Conservation (phyloP, 2,888 invertebrate species). For the Eumerus sabulonum region DNA sequence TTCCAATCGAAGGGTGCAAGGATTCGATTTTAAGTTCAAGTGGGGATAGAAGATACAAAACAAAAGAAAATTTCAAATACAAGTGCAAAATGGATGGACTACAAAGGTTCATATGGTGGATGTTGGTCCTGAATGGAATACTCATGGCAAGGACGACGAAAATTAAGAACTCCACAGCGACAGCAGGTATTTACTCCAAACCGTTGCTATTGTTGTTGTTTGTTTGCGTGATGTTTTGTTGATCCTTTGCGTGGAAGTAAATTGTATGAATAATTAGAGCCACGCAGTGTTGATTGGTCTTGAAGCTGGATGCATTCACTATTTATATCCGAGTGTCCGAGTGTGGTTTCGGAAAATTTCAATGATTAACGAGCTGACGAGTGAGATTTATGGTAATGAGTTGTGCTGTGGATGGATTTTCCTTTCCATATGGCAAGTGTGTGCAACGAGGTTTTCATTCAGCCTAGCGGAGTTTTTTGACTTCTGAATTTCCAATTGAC, state of each 20-base stretch:
- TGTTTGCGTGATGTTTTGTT: conserved; percentile 9
- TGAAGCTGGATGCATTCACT: too few species aligned
- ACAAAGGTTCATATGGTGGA: conserved; percentile 74
- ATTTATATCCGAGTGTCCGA: too few species aligned
- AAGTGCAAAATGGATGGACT: conserved; percentile 75
- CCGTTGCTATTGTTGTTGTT: conserved; percentile 12
- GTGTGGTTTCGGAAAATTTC: too few species aligned
- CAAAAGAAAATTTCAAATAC: conserved; percentile 1
- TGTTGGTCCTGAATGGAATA: conserved; percentile 76
- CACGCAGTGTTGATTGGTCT: too few species aligned
- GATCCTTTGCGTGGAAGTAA: too few species aligned
- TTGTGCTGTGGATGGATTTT: too few species aligned
- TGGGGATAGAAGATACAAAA: conserved; percentile 8
- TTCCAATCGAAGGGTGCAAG: neutral
- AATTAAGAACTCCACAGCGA: neutral
- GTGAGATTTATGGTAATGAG: too few species aligned
- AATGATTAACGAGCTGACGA: too few species aligned
- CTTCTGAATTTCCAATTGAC: too few species aligned
- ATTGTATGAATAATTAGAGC: conserved; percentile 30
- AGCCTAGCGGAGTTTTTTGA: too few species aligned
- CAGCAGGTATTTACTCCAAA: conserved; percentile 38
- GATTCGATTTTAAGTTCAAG: neutral
- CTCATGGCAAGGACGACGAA: conserved; percentile 71
- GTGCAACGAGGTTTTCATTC: too few species aligned
- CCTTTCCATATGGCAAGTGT: too few species aligned